Conservation (phyloP, 2,113 vertebrate species). For the Gymnarchus niloticus region DNA sequence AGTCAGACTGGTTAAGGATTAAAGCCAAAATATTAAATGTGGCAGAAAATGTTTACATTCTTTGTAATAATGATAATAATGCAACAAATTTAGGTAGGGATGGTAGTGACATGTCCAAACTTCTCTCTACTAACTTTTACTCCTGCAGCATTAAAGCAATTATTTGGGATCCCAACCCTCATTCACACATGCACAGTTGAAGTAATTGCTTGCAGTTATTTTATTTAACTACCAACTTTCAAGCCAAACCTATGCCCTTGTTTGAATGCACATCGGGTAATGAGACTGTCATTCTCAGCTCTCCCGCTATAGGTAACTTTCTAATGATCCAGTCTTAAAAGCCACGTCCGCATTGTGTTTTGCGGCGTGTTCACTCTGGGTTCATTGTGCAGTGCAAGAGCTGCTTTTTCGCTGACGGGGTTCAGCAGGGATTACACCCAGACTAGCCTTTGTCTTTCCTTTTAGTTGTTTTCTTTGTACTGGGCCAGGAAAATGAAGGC, state of each 20-base stretch:
- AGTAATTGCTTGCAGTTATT: too few species aligned
- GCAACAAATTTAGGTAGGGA: too few species aligned
- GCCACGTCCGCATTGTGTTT: constrained; percentile 35
- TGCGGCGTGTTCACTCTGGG: constrained; percentile 33
- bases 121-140: too few species aligned
- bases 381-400: constrained; percentile 49
- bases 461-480: constrained; percentile 53
- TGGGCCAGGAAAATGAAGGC: constrained; percentile 61
- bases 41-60: too few species aligned
- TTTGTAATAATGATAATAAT: too few species aligned
- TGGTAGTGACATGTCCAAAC: too few species aligned
- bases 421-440: constrained; percentile 61
- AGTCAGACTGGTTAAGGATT: too few species aligned
- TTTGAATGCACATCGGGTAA: background rate
- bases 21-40: too few species aligned
- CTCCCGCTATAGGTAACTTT: background rate
- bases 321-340: background rate
- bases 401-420: constrained; percentile 63
- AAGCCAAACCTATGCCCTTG: background rate
- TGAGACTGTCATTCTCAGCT: background rate
- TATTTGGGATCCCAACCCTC: too few species aligned
- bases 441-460: constrained; percentile 65
- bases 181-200: too few species aligned
- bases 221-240: too few species aligned
- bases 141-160: too few species aligned